Conservation (phyloP, 2,888 invertebrate genomes). For the Notocelia uddmanniana region DNA sequence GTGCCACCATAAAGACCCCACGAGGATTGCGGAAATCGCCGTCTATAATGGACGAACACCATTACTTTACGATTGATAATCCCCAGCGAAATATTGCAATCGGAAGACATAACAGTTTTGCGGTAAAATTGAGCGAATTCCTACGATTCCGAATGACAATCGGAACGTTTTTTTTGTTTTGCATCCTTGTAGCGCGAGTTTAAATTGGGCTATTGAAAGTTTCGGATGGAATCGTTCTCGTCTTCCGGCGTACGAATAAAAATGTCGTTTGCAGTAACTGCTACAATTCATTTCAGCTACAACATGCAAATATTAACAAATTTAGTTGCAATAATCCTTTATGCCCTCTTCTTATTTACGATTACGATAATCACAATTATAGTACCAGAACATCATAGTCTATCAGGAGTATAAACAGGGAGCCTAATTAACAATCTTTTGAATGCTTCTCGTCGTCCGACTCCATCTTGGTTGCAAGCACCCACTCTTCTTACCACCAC, state of each 20-base stretch:
- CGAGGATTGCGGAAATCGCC: conserved; percentile 80
- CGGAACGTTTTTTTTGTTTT: conserved; percentile 42
- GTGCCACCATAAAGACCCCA: conserved; percentile 81
- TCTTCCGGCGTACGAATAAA: conserved; percentile 45
- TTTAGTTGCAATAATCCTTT: too few species aligned
- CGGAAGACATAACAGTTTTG: conserved; percentile 86
- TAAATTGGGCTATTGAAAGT: conserved; percentile 45
- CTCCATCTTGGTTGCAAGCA: background rate
- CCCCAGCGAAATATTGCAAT: conserved; percentile 77
- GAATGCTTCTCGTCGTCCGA: background rate
- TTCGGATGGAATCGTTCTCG: conserved; percentile 40
- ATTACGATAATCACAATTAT: too few species aligned
- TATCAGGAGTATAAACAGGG: too few species aligned
- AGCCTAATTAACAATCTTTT: background rate
- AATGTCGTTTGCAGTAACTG: conserved; percentile 30
- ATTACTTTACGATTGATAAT: conserved; percentile 85
- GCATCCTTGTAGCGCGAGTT: conserved; percentile 43
- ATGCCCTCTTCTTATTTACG: too few species aligned
- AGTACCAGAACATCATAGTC: too few species aligned
- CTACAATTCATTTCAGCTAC: conserved; percentile 21
- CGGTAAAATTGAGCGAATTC: conserved; percentile 82
- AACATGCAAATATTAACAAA: conserved; percentile 24
- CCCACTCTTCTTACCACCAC: too few species aligned
- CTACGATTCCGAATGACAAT: conserved; percentile 44
- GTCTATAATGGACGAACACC: conserved; percentile 83